Evolutionary conservation across 1,140 invertebrate genomes (phyloP).

Genomic region (Drosophila bipectinata): DNA sequence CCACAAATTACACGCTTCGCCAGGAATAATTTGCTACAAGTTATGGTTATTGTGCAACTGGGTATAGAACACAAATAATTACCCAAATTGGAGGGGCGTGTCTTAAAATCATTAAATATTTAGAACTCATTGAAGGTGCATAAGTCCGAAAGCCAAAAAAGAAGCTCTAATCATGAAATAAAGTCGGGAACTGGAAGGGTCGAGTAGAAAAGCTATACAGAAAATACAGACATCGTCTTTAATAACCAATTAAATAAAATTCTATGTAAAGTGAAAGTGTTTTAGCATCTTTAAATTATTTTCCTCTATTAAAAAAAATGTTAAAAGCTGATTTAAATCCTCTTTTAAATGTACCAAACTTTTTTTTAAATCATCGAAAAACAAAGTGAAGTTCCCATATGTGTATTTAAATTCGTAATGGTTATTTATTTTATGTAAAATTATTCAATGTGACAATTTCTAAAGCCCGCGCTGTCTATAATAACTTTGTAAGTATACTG

Average conservation of each 20-base stretch:
- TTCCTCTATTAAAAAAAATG: no score
- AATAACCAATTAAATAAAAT: background rate
- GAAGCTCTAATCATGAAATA: conserved; percentile 8
- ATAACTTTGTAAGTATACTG: no score
- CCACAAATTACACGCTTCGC: conserved; percentile 65
- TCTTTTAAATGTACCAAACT: no score
- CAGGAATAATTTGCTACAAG: conserved; percentile 49
- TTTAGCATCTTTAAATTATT: no score
- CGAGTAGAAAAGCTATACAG: background rate
- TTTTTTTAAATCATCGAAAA: no score
- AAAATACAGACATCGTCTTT: background rate
- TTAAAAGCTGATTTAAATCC: no score
- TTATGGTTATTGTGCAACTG: conserved; percentile 59
- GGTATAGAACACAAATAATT: conserved; percentile 43
- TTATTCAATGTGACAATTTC: no score
- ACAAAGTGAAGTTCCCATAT: no score
- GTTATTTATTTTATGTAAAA: no score
- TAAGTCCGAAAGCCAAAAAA: conserved; percentile 3
- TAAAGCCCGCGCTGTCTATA: no score
- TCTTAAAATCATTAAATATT: conserved; percentile 63
- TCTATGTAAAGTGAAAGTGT: no score
- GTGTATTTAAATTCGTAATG: no score
- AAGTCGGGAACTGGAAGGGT: conserved; percentile 1
- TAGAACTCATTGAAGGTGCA: conserved; percentile 23
- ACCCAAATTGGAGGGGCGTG: conserved; percentile 50